Evolutionary conservation across 2,797 vertebrate species (phyloP), one percentile per base, ranked within the genome.

Genomic region (Artibeus lituratus): DNA sequence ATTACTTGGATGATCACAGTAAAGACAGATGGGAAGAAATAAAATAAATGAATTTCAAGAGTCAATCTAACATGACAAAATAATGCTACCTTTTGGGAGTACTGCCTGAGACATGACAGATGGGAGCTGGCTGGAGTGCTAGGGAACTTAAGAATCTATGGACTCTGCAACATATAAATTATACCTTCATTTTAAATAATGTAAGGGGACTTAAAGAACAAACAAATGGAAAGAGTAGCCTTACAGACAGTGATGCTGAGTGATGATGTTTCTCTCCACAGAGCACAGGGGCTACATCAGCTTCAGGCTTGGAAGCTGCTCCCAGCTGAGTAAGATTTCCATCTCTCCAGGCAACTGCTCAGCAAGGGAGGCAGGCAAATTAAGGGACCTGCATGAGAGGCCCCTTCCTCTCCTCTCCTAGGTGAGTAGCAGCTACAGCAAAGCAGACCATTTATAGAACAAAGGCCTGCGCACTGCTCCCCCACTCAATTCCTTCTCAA

Each of bases 401-500:
- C 53, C 81, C 77, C 51, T 53, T 90, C 35, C 21, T 76, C 16
- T 29, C 29, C n/a, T 83, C 57, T 59, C 62, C 22, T 53, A 21
- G 14, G 84, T 51, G 39, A 95, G 55, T 4, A 29, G 81, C 76
- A 84, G 92, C 67, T 82, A 69, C 32, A 72, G 77, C 65, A 83
- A 35, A 72, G 19, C 80, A 96, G 53, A 91, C 62, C 62, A 42
- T 35, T 37, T 91, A 88, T 44, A 96, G 95, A 96, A 96, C 91
- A 96, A 95, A 95, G 90, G 88, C 80, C 47, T 53, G 77, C 21
- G 57, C 57, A 55, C 39, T n/a, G 49, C 49, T 82, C 62, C 73
- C 85, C 57, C 83, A 76, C 85, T 86, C 57, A 80, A 67, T 94
- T 95, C 76, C 74, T 90, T 81, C 76, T 94, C 91, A 97, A 97